Conservation (phyloP, 1,140 invertebrate species). For the Aradophagus sp. region DNA sequence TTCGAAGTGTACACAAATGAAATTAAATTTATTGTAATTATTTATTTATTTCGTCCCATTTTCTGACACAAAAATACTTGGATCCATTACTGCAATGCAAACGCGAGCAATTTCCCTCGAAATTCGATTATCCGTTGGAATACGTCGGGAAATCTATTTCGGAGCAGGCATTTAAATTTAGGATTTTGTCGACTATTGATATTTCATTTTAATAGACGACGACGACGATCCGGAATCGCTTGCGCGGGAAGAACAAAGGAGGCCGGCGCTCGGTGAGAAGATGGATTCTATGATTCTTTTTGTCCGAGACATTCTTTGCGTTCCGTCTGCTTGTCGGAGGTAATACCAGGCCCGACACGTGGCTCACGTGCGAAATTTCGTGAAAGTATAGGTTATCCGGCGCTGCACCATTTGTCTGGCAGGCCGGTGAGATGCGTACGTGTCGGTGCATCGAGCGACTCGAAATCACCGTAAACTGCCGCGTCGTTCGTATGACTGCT, state of each 20-base stretch:
- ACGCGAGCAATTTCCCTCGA: too few relatives aligned
- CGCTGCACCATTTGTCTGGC: conserved; percentile 49
- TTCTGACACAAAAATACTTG: too few relatives aligned
- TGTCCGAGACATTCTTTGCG: conserved; percentile 51
- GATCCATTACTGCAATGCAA: too few relatives aligned
- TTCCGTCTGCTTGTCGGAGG: conserved; percentile 54
- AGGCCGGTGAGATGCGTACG: conserved; percentile 59
- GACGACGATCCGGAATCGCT: not conserved
- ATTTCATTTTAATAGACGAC: conserved; percentile 43
- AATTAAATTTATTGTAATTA: too few relatives aligned
- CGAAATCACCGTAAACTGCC: conserved; percentile 51
- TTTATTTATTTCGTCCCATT: too few relatives aligned
- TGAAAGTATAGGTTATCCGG: conserved; percentile 56
- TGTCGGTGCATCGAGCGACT: conserved; percentile 64
- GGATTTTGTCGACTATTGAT: too few relatives aligned
- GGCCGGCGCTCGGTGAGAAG: too few relatives aligned
- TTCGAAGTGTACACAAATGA: too few relatives aligned
- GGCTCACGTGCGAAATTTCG: conserved; percentile 67
- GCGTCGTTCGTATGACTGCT: conserved; percentile 17
- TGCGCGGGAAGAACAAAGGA: too few relatives aligned
- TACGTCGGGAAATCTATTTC: too few relatives aligned
- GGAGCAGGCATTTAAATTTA: too few relatives aligned
- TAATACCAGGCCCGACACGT: conserved; percentile 62
- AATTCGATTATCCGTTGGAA: too few relatives aligned
- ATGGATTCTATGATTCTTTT: conserved; percentile 55